phyloP scores from a whole-genome alignment of 2,797 vertebrate genomes.

The Phrynocephalus vlangalii region DNA sequence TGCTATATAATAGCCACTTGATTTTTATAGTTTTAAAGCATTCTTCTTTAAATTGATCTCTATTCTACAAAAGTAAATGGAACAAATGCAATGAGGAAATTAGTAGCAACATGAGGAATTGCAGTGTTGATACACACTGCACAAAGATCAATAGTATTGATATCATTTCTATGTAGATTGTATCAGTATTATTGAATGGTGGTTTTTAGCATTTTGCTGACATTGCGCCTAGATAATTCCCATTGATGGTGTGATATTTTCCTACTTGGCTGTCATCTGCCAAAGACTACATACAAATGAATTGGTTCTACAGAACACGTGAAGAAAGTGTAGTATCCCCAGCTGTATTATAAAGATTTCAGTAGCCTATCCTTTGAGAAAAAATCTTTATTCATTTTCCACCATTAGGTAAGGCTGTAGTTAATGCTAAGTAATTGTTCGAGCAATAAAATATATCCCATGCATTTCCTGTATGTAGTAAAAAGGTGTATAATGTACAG shows the following conservation, averaged over 20 bases:
- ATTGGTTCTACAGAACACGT: constrained; percentile 25
- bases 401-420: constrained; percentile 6
- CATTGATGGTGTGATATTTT: constrained; percentile 11
- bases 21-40: constrained; percentile 3
- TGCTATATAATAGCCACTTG: constrained; percentile 53
- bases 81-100: constrained; percentile 39
- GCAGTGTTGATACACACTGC: background rate
- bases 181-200: constrained; percentile 47
- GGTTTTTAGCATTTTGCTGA: constrained; percentile 34
- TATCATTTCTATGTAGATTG: constrained; percentile 39
- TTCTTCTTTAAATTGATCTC: constrained; percentile 7
- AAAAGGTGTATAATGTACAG: background rate
- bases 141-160: background rate
- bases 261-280: constrained; percentile 11
- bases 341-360: constrained; percentile 37
- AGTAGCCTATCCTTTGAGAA: constrained; percentile 35
- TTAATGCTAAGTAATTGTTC: background rate
- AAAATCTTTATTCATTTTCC: constrained; percentile 28
- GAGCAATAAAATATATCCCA: background rate
- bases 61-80: constrained; percentile 56
- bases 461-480: constrained; percentile 35
- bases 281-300: constrained; percentile 19
- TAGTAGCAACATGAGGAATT: constrained; percentile 43
- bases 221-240: constrained; percentile 22
- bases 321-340: background rate